A percentile compares a stretch with the other conserved stretches of the same genome.
Conservation (phyloP, 1,140 invertebrate species). For the Drosophila micromelanica region DNA sequence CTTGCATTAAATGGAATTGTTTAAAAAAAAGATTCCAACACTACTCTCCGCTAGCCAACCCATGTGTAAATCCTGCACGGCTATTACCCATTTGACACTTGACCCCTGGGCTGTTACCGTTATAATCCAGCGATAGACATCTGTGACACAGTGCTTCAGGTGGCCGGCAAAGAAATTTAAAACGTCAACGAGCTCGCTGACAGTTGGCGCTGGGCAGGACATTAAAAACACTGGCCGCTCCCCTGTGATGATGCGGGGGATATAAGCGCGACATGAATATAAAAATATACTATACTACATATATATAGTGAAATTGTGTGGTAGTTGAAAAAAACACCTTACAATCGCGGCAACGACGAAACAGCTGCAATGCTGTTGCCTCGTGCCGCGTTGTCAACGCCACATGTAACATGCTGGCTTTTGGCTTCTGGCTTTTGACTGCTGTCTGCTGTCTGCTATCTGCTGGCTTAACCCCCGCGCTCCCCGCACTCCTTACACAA, state of each 20-base stretch:
- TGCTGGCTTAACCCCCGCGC: not conserved
- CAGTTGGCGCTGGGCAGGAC: conserved; percentile 73
- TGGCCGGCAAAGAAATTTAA: conserved; percentile 47
- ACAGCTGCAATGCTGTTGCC: conserved; percentile 48
- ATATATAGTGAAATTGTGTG: conserved; percentile 43
- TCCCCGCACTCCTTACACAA: not conserved
- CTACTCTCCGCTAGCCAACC: not conserved
- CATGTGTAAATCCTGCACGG: not conserved
- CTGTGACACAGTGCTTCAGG: conserved; percentile 29
- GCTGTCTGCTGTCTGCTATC: not conserved
- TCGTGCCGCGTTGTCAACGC: conserved; percentile 49
- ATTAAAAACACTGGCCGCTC: conserved; percentile 45
- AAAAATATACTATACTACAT: conserved; percentile 2
- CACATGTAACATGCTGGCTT: conserved; percentile 71
- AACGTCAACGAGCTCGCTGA: conserved; percentile 61
- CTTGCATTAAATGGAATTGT: too few species aligned
- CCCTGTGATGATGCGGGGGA: conserved; percentile 17
- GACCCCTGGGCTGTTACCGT: conserved; percentile 19
- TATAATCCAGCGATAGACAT: conserved; percentile 36
- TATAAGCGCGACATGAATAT: conserved; percentile 6
- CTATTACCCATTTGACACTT: conserved; percentile 52
- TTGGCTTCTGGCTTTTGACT: conserved; percentile 33
- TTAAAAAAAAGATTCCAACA: too few species aligned
- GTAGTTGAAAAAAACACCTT: conserved; percentile 70
- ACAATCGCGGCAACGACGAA: conserved; percentile 42